These are phyloP conservation scores for Agapornis canus DNA, from an alignment of 2,797 vertebrate genomes.

Conservation along the genomic window DNA sequence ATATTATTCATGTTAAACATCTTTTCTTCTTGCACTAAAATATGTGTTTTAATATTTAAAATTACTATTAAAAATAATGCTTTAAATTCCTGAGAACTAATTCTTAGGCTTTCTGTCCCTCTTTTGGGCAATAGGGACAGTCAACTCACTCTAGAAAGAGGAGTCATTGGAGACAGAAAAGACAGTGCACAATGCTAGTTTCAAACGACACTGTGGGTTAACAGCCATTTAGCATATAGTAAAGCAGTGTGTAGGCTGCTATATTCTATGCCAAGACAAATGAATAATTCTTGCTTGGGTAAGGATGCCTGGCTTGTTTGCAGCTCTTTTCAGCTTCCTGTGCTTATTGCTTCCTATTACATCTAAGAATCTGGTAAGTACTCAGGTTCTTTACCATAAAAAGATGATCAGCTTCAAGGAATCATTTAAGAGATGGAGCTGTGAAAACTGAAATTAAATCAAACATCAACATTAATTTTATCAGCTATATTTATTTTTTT, in stretches of 20 bases:
- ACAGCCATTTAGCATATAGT: constrained; percentile 53
- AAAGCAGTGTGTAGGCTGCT: constrained; percentile 39
- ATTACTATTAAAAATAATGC: constrained; percentile 18
- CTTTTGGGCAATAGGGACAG: not conserved
- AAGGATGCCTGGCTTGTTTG: constrained; percentile 20
- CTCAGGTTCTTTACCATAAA: not conserved
- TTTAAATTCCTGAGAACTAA: not conserved
- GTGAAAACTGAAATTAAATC: not conserved
- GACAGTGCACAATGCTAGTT: not conserved
- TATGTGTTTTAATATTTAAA: constrained; percentile 67
- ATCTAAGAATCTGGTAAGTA: not conserved
- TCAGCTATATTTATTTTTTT: not conserved
- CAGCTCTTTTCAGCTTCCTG: constrained; percentile 42
- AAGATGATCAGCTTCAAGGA: not conserved
- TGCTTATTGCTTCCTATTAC: not conserved
- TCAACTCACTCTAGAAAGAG: not conserved
- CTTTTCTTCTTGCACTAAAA: constrained; percentile 53
- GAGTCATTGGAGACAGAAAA: not conserved
- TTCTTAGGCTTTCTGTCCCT: not conserved
- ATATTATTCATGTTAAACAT: constrained; percentile 57
- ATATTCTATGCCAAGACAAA: constrained; percentile 47
- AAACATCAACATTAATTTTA: not conserved
- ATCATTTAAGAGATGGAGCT: not conserved
- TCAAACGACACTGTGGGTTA: constrained; percentile 37
- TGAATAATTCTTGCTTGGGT: constrained; percentile 60